Percentiles rank a stretch among this genome's conserved stretches.
phyloP scores from a whole-genome alignment of 2,113 vertebrate species.

The Callopanchax toddi region DNA sequence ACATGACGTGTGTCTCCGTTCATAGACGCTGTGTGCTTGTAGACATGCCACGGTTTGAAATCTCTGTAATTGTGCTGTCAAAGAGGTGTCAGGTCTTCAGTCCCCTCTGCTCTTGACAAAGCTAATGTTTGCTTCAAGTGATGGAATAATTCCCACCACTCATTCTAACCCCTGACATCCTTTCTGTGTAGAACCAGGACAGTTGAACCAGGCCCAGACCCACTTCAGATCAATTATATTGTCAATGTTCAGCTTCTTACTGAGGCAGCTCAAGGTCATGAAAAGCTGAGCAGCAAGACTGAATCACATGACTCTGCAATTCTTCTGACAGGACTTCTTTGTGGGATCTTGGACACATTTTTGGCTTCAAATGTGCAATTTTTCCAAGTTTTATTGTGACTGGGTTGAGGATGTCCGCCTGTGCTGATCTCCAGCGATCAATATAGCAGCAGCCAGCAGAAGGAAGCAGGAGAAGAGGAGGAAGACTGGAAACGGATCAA shows the following conservation, averaged over 20 bases:
- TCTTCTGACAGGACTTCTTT: not conserved
- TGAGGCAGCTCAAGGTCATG: slow-evolving; percentile 43
- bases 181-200: too few relatives aligned
- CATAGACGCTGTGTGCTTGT: not conserved
- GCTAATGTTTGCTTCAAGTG: too few relatives aligned
- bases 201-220: not conserved
- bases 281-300: slow-evolving; percentile 5
- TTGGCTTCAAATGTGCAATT: not conserved
- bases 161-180: too few relatives aligned
- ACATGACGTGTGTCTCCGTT: slow-evolving; percentile 2
- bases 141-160: too few relatives aligned
- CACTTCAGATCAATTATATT: slow-evolving; percentile 1
- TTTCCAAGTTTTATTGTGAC: slow-evolving; percentile 21
- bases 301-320: not conserved
- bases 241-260: slow-evolving; percentile 2
- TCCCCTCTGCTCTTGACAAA: too few relatives aligned
- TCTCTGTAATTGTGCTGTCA: not conserved
- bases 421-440: slow-evolving; percentile 50
- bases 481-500: slow-evolving; percentile 6
- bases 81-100: too few relatives aligned
- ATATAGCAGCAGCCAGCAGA: slow-evolving; percentile 53
- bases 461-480: slow-evolving; percentile 19
- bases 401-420: slow-evolving; percentile 34
- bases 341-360: not conserved
- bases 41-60: not conserved